Base-by-base conservation (phyloP, 2,797 vertebrate genomes). In the Phylloscopus collybita region DNA sequence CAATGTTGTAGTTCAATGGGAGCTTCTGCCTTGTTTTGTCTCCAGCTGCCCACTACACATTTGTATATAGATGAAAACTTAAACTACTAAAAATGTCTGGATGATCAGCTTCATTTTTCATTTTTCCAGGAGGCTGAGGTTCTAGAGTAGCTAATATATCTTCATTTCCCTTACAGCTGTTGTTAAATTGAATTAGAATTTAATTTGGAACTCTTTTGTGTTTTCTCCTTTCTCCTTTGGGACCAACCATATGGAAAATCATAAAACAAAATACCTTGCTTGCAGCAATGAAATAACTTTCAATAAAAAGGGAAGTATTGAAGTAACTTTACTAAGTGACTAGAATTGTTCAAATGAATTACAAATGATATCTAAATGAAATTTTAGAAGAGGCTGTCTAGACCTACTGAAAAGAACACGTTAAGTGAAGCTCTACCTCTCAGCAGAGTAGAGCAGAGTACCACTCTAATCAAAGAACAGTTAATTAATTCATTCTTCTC, bases 291-390 rank as follows among this genome's bases (percentile, higher is more conserved):
- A 67, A 95, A 38, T 84, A 92, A 69, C 40, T 94, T 95, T 64
- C 74, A 95, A 73, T 88, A 76, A 89, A 89, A 92, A 62, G 20
- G 14, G 54, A 67, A 84, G 79, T 49, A 76, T 25, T 64, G 57
- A 96, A 95, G 70, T 73, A 81, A 93, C 66, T 76, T 86, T 66
- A 23, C 81, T 88, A 84, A 93, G 66, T 66, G 50, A 88, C 60
- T 85, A 32, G 72, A 94, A 91, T 53, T 76, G 50, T 91, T 90
- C 81, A 88, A 78, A 82, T 93, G 32, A 94, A 89, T 96, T 91
- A 93, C 74, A 89, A 92, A 88, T 86, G 6, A 36, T 70, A 86
- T 13, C 29, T 45, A 81, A 92, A 92, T 90, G 54, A 92, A 95
- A 95, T 87, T 90, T 92, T 53, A 86, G 72, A 95, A 78, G 42